A percentile compares a stretch with the other conserved stretches of the same genome.
Evolutionary conservation across 2,888 invertebrate species (phyloP).

Genomic region (Asteroscopus sphinx): DNA sequence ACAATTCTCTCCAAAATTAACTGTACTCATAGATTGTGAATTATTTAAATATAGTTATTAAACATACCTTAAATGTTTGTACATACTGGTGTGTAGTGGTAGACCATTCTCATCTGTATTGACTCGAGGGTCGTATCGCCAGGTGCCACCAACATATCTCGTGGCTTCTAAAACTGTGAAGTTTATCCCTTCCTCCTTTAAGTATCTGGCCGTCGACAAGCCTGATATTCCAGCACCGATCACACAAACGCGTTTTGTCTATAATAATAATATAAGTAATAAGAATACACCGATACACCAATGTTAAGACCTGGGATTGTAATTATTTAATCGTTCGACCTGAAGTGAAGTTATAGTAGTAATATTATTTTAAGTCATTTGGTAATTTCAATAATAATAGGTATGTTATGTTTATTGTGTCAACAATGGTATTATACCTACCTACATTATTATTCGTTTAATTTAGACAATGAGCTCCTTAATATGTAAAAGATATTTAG

Average conservation of each 20-base stretch:
- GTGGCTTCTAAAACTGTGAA: constrained; percentile 82
- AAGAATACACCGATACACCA: background rate
- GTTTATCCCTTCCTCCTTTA: constrained; percentile 77
- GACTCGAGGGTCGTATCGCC: constrained; percentile 84
- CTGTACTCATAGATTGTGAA: too few relatives aligned
- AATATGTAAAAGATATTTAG: too few relatives aligned
- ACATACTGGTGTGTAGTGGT: constrained; percentile 92
- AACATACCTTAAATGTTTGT: constrained; percentile 91
- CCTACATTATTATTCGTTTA: too few relatives aligned
- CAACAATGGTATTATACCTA: too few relatives aligned
- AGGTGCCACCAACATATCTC: constrained; percentile 80
- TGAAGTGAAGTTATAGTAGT: too few relatives aligned
- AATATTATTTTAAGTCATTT: too few relatives aligned
- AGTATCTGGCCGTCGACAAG: constrained; percentile 76
- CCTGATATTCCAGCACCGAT: constrained; percentile 85
- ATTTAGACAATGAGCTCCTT: too few relatives aligned
- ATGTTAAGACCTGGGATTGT: too few relatives aligned
- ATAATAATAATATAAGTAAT: constrained; percentile 1
- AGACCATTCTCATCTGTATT: constrained; percentile 89
- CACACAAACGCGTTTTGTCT: constrained; percentile 75
- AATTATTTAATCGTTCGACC: too few relatives aligned
- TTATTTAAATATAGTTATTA: background rate
- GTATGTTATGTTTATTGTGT: too few relatives aligned
- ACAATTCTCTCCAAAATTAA: too few relatives aligned
- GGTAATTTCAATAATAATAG: too few relatives aligned